Evolutionary conservation across 2,888 invertebrate genomes (phyloP).

Genomic region (Dasysyrphus tricinctus): DNA sequence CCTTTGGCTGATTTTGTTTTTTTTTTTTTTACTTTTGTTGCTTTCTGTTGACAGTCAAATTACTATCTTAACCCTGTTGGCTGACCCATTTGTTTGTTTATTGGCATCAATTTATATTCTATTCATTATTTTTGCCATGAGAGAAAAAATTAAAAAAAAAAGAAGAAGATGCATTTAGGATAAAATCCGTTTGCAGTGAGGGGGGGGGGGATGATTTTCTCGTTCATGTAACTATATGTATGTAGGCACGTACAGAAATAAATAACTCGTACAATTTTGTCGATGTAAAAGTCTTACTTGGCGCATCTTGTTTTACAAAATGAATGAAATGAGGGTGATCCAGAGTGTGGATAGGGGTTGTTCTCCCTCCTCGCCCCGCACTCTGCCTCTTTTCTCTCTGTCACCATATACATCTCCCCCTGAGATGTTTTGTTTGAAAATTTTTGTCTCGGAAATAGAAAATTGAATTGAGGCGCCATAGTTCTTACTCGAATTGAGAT

Average conservation of each 20-base stretch:
- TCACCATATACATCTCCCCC: too few species aligned
- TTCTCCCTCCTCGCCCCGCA: background rate
- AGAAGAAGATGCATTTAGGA: background rate
- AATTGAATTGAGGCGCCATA: slow-evolving; percentile 75
- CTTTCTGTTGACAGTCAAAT: slow-evolving; percentile 67
- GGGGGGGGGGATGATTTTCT: background rate
- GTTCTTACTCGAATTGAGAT: slow-evolving; percentile 70
- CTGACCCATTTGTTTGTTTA: slow-evolving; percentile 75
- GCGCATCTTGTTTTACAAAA: slow-evolving; percentile 24
- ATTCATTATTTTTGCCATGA: slow-evolving; percentile 70
- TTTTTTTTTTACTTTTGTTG: slow-evolving; percentile 4
- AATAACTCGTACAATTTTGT: background rate
- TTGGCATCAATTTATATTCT: slow-evolving; percentile 74
- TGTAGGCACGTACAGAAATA: background rate
- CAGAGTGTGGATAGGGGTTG: background rate
- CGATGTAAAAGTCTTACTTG: slow-evolving; percentile 20
- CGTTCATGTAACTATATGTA: background rate
- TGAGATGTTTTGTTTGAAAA: slow-evolving; percentile 7
- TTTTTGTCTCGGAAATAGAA: slow-evolving; percentile 69
- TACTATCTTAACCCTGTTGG: slow-evolving; percentile 75
- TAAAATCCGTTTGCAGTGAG: background rate
- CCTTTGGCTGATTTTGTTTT: slow-evolving; percentile 6
- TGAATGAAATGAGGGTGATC: slow-evolving; percentile 1
- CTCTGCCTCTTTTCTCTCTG: slow-evolving; percentile 6
- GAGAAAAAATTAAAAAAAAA: background rate